Conservation (phyloP, 2,113 vertebrate species). For the Rostratula benghalensis region DNA sequence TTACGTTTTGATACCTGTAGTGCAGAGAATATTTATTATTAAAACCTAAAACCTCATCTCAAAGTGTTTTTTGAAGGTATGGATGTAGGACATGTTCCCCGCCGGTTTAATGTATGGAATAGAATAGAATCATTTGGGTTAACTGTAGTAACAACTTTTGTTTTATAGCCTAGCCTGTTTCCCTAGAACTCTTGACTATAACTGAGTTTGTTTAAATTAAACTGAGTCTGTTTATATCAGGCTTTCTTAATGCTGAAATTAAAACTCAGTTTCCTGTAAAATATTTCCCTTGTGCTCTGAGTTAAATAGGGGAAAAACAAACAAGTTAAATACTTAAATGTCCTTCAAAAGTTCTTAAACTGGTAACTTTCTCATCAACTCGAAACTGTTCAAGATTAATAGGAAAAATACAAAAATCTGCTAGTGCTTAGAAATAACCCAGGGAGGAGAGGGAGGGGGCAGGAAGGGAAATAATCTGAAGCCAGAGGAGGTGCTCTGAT, state of each 20-base stretch:
- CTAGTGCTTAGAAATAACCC: not conserved
- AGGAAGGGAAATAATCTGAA: not conserved
- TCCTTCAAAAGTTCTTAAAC: not conserved
- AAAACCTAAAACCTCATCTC: not conserved
- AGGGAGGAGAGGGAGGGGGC: not conserved
- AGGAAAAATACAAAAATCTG: not conserved
- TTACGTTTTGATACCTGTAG: not conserved
- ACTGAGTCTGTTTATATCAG: not conserved
- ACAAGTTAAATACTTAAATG: not conserved
- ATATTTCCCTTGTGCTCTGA: not conserved
- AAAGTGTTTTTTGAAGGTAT: not conserved
- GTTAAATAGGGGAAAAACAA: not conserved
- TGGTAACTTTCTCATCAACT: not conserved
- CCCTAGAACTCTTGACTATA: not conserved
- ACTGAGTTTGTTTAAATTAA: not conserved
- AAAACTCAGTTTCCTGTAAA: not conserved
- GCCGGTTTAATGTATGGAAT: not conserved
- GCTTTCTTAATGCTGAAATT: not conserved
- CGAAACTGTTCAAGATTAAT: not conserved
- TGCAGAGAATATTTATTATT: not conserved
- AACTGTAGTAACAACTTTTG: not conserved
- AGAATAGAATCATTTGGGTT: not conserved
- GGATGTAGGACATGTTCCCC: not conserved
- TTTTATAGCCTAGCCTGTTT: not conserved
- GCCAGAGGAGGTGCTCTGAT: not conserved